Evolutionary conservation across 1,140 invertebrate species (phyloP), one percentile per base, ranked within the genome.

Genomic region (Yoshiicerus persimilis): DNA sequence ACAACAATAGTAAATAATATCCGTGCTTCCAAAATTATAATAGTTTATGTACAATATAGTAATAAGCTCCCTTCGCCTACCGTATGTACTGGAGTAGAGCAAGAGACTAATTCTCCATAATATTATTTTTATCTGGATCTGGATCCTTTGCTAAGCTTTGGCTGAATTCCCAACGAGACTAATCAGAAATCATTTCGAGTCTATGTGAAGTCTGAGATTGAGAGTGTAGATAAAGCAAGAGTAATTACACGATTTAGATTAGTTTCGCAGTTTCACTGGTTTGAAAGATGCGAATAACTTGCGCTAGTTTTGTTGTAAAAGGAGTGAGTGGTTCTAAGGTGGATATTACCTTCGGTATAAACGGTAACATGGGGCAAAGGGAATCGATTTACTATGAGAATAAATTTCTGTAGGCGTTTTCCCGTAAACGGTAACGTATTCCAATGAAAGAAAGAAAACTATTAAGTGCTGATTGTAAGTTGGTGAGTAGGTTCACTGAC

Each of bases 91-190:
- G n/a, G n/a, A 13, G 13, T 80, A 80, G n/a, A 38, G 20, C 32
- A 23, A 30, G 32, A 36, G 27, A 70, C 66, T 70, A 27, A 70
- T 70, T 16, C 30, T 70, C 9, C 66, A 70, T 70, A 70, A 70
- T 30, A 70, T 70, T 70, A 70, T 70, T 70, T 70, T 70, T 30
- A 70, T 70, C 66, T 70, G 3, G 0, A 70, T n/a, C n/a, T n/a
- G n/a, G 25, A 70, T 30, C 47, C 47, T 56, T 70, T 66, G 9
- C 8, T 70, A 70, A 27, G 25, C 32, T 36, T 36, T 36, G 75
- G 32, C 30, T 32, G 11, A 80, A 80, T 80, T 80, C 75, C 34
- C 75, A 80, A 80, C 75, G 75, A 80, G 75, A 80, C 75, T 80
- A 80, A 80, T 80, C 75, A 80, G 75, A 80, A 80, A 80, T 80